Conservation (phyloP, 2,888 invertebrate species). For the Suillia variegata region DNA sequence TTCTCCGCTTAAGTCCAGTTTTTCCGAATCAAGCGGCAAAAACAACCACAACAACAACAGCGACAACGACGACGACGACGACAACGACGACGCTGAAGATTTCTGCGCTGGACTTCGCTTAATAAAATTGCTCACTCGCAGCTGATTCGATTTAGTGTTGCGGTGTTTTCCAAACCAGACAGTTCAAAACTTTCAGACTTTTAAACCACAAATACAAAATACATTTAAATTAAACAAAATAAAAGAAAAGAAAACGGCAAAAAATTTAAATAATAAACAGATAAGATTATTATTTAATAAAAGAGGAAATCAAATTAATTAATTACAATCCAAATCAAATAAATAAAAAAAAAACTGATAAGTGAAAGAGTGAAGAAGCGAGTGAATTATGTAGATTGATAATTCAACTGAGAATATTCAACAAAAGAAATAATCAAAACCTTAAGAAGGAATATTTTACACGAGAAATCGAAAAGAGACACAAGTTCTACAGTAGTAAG, state of each 20-base stretch:
- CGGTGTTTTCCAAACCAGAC: constrained; percentile 35
- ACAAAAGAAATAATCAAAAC: constrained; percentile 3
- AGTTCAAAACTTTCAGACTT: constrained; percentile 4
- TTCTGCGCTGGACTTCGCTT: neutral
- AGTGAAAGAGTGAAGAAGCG: constrained; percentile 9
- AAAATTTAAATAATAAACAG: neutral
- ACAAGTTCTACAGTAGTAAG: constrained; percentile 2
- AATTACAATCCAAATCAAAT: constrained; percentile 14
- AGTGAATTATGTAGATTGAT: neutral
- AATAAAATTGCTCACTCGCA: constrained; percentile 35
- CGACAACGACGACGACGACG: constrained; percentile 7
- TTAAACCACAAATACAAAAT: no score
- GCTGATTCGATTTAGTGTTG: constrained; percentile 43
- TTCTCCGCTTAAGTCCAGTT: neutral
- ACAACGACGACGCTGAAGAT: no score
- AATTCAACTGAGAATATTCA: no score
- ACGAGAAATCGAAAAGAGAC: constrained; percentile 4
- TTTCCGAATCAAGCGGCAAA: neutral
- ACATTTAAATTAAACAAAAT: neutral
- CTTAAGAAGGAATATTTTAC: neutral
- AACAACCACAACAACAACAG: no score
- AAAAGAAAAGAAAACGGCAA: neutral
- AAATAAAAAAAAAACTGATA: constrained; percentile 1
- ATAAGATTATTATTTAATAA: constrained; percentile 24
- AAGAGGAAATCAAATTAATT: constrained; percentile 13